Evolutionary conservation across 2,888 invertebrate species (phyloP).

Genomic region (Brenthis ino): DNA sequence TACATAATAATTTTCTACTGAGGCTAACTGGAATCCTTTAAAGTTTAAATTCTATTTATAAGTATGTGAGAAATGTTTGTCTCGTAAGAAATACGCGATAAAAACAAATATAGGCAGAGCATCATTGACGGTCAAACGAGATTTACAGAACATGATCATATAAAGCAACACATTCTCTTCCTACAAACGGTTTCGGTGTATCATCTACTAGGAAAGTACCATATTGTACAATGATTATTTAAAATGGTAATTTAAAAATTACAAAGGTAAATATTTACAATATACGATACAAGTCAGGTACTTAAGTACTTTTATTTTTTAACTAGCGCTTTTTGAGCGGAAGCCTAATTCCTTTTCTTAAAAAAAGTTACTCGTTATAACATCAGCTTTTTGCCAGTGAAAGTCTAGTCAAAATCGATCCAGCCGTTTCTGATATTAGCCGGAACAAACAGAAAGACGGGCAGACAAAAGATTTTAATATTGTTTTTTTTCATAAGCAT

Average conservation of each 20-base stretch:
- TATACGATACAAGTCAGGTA: background rate
- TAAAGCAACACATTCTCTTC: slow-evolving; percentile 39
- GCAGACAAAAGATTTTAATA: too few species aligned
- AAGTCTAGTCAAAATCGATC: too few species aligned
- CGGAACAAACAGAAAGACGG: too few species aligned
- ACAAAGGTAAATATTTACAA: background rate
- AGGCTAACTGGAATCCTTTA: slow-evolving; percentile 9
- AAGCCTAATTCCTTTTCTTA: too few species aligned
- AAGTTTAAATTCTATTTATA: slow-evolving; percentile 6
- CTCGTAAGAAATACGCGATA: background rate
- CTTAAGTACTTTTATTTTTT: too few species aligned
- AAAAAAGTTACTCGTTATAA: too few species aligned
- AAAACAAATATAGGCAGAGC: slow-evolving; percentile 11
- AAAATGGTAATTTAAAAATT: too few species aligned
- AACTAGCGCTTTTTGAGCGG: too few species aligned
- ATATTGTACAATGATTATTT: background rate
- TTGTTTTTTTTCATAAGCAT: too few species aligned
- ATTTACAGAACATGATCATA: slow-evolving; percentile 26
- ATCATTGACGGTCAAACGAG: slow-evolving; percentile 22
- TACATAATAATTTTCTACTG: background rate
- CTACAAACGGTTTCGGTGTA: slow-evolving; percentile 39
- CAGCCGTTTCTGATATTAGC: too few species aligned
- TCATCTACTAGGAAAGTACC: slow-evolving; percentile 36
- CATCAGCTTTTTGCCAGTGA: too few species aligned
- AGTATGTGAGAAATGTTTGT: background rate